Evolutionary conservation across 2,888 invertebrate genomes (phyloP), one percentile per base, ranked within the genome.

Genomic region (Brachypalpus laphriformis): DNA sequence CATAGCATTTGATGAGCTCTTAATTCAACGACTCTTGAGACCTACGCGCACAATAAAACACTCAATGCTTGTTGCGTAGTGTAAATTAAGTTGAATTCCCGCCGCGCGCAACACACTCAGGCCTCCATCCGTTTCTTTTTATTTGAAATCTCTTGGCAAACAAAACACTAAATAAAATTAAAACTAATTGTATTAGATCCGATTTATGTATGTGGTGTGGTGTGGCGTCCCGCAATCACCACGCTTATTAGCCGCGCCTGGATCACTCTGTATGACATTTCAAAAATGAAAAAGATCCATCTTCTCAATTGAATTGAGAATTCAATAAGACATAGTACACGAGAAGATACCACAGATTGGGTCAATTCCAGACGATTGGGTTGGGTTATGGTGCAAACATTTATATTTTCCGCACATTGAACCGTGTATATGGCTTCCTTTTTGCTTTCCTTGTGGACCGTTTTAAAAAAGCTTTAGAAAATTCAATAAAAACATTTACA

Each of bases 171-270:
- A 70, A 76, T 59, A 68, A 57, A 83, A 80, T 78, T 74, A 18
- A 83, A 78, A 74, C 47, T 78, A 78, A 83, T 78, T 83, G 68
- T 83, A 74, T 83, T 83, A 83, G 74, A 78, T 68, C 72, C 82
- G 78, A 82, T 82, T 77, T 47, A 47, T 51, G 28, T 59, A 65
- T 18, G n/a, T n/a, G 7, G 6, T 45, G 61, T 34, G 47, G 22
- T 42, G 54, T 78, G 82, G 61, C 63, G 75, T 47, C 42, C 74
- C 71, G 54, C 76, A 77, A 82, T 66, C 45, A 59, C 59, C 47
- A 8, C 31, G 37, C 40, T 63, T 63, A 74, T 74, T 74, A 74
- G 37, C 74, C 72, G 71, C 5, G 47, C 71, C 47, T 31, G 68
- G 31, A 70, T 70, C 70, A 61, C 49, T 34, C 47, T 57, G 59